Base-by-base conservation (phyloP, 1,140 invertebrate species). In the Drosophila kurseongensis region DNA sequence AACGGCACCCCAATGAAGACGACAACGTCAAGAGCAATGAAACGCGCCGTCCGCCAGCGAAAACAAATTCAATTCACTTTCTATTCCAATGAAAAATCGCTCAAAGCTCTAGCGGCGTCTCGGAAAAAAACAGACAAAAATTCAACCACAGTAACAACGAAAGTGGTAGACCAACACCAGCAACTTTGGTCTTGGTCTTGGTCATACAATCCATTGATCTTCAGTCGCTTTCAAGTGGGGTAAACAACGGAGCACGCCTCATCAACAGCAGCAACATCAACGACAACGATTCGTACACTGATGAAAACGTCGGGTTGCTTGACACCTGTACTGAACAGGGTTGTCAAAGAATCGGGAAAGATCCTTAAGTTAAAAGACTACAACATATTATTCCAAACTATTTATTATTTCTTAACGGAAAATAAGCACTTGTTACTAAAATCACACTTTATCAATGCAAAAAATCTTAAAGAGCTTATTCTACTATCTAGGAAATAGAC, bases 61-160 rank as follows among this genome's bases (percentile, higher is more conserved):
- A 80, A 84, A 81, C 75, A 85, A 90, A 81, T 81, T 76, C 85
- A 91, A 91, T 91, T 91, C 89, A 91, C 89, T 91, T 91, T 91
- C 89, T 91, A 91, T 91, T 91, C 89, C 89, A 89, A 89, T 91
- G 89, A 91, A 91, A 91, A 89, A 91, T 91, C 75, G 80, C 84
- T 82, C 84, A 83, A 74, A 88, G 84, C 84, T 86, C 83, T 77
- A 27, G 38, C 60, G 47, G 73, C 71, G 75, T 58, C 82, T 71
- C 63, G n/a, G 38, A 40, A 29, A 67, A 41, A 23, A 67, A 42
- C 9, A 62, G 9, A 35, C n/a, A 18, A 40, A 84, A 83, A 72
- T 72, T 76, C 73, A 85, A 90, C 75, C 82, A 81, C 80, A 88
- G 78, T 78, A 90, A 79, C 86, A 91, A 91, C 84, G 88, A 91